A percentile compares a stretch with the other conserved stretches of the same genome.
Conservation (phyloP, 2,888 invertebrate genomes). For the Boloria euphrosyne region DNA sequence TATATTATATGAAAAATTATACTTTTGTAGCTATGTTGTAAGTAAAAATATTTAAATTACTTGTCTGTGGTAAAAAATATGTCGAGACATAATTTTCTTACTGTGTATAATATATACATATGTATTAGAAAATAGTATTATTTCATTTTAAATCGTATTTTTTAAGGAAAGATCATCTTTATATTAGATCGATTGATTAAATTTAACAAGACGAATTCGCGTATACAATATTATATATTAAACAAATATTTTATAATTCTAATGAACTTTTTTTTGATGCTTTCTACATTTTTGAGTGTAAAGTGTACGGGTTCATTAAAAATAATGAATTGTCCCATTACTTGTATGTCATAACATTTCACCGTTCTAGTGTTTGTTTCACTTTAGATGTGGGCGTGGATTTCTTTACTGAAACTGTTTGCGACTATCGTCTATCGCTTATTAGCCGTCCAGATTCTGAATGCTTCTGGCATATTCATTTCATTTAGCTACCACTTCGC, state of each 20-base stretch:
- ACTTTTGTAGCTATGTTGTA: too few relatives aligned
- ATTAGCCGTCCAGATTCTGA: slow-evolving; percentile 57
- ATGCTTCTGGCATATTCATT: slow-evolving; percentile 55
- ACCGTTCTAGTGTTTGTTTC: slow-evolving; percentile 62
- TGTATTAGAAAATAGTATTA: too few relatives aligned
- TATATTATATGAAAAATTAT: too few relatives aligned
- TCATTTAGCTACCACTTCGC: slow-evolving; percentile 51
- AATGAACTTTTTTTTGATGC: slow-evolving; percentile 17
- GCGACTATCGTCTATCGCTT: slow-evolving; percentile 54
- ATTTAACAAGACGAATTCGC: slow-evolving; percentile 26
- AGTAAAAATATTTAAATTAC: too few relatives aligned
- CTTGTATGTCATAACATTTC: slow-evolving; percentile 46
- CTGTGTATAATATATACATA: too few relatives aligned
- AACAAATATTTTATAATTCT: not conserved
- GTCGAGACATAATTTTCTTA: too few relatives aligned
- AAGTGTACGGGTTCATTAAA: slow-evolving; percentile 45
- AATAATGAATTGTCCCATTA: slow-evolving; percentile 47
- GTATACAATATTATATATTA: slow-evolving; percentile 3
- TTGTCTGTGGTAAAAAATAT: too few relatives aligned
- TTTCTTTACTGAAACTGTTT: slow-evolving; percentile 46
- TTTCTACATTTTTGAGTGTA: slow-evolving; percentile 37
- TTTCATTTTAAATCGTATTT: too few relatives aligned
- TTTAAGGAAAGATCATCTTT: too few relatives aligned
- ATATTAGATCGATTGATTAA: too few relatives aligned
- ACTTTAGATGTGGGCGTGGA: slow-evolving; percentile 58